A percentile compares a stretch with the other conserved stretches of the same genome.
Evolutionary conservation across 2,113 vertebrate species (phyloP).

Genomic region (Spea bombifrons): DNA sequence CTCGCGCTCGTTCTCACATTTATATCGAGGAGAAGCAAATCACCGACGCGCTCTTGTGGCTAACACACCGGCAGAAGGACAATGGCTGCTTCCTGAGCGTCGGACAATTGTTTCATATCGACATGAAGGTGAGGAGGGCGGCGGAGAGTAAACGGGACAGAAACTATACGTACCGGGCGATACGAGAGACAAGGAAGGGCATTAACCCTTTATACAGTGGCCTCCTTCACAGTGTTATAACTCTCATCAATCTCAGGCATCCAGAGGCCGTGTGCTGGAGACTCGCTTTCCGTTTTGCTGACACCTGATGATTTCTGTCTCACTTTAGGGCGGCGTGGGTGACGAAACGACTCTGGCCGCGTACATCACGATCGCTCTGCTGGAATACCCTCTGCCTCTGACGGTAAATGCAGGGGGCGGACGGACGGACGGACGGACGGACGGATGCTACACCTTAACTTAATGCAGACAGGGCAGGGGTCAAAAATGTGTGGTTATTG

Average conservation of each 20-base stretch:
- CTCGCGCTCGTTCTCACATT: constrained; percentile 49
- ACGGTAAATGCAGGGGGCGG: constrained; percentile 39
- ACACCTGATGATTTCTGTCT: background rate
- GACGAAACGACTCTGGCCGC: constrained; percentile 51
- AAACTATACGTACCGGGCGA: background rate
- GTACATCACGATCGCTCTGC: constrained; percentile 55
- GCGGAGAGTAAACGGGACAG: background rate
- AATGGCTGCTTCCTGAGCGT: constrained; percentile 52
- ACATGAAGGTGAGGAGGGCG: constrained; percentile 50
- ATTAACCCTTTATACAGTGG: no score
- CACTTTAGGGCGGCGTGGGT: constrained; percentile 57
- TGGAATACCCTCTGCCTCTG: constrained; percentile 54
- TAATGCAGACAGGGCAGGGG: no score
- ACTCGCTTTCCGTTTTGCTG: no score
- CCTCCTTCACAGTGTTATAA: no score
- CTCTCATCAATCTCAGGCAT: no score
- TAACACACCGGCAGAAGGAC: constrained; percentile 46
- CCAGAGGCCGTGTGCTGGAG: no score
- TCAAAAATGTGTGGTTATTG: no score
- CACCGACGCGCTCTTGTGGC: constrained; percentile 31
- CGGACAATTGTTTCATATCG: constrained; percentile 50
- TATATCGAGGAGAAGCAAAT: constrained; percentile 51
- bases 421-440: no score
- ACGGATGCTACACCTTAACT: no score
- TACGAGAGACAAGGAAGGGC: background rate